A percentile compares a stretch with the other conserved stretches of the same genome.
These are phyloP conservation scores for Drosophila mayaguana DNA, from an alignment of 2,888 invertebrate genomes.

Conservation along the genomic window DNA sequence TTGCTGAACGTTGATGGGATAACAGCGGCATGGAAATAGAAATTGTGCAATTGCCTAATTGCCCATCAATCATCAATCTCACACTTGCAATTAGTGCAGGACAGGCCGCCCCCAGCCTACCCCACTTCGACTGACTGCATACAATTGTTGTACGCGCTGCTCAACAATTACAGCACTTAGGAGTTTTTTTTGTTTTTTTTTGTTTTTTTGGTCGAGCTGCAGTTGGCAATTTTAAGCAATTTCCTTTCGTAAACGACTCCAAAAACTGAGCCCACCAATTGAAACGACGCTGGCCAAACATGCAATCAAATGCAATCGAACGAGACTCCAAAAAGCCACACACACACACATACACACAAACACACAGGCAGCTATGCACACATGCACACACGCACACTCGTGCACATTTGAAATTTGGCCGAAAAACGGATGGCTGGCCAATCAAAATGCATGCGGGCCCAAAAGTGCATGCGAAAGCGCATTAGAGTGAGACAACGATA, in stretches of 20 bases:
- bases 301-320: constrained; percentile 81
- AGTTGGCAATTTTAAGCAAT: constrained; percentile 59
- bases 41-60: constrained; percentile 33
- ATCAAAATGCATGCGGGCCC: constrained; percentile 78
- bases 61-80: constrained; percentile 64
- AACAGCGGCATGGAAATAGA: constrained; percentile 20
- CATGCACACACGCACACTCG: constrained; percentile 17
- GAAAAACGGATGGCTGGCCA: constrained; percentile 71
- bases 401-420: constrained; percentile 67
- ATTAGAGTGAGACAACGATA: constrained; percentile 78
- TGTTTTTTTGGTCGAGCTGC: constrained; percentile 31
- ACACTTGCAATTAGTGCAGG: constrained; percentile 59
- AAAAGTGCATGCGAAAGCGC: constrained; percentile 79
- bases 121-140: constrained; percentile 5
- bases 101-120: not conserved
- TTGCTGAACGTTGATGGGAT: constrained; percentile 21
- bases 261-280: constrained; percentile 61
- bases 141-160: constrained; percentile 22
- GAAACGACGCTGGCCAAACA: constrained; percentile 69
- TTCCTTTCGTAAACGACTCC: constrained; percentile 59
- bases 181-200: not conserved
- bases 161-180: constrained; percentile 56
- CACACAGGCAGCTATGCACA: not conserved
- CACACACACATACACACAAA: constrained; percentile 4
- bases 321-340: constrained; percentile 20